A percentile compares a stretch with the other conserved stretches of the same genome.
Conservation (phyloP, 1,140 invertebrate genomes). For the Philopotamus ludificatus region DNA sequence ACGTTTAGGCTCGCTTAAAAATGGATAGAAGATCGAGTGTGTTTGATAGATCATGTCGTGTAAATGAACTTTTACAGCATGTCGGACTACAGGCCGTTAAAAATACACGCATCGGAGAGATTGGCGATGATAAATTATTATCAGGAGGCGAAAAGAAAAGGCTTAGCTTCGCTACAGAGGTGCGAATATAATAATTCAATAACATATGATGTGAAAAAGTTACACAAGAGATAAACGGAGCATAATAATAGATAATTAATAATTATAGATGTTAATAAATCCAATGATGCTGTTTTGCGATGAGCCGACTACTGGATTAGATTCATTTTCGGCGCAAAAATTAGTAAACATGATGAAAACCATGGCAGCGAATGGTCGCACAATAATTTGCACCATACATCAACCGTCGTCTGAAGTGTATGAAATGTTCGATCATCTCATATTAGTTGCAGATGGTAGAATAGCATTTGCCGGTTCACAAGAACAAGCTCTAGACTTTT, state of each 20-base stretch:
- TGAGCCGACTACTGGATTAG: slow-evolving; percentile 92
- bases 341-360: slow-evolving; percentile 73
- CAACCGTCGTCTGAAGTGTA: slow-evolving; percentile 95
- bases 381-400: slow-evolving; percentile 93
- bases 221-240: background rate
- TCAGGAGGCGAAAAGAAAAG: slow-evolving; percentile 94
- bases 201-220: no score
- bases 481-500: slow-evolving; percentile 74
- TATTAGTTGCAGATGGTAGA: slow-evolving; percentile 85
- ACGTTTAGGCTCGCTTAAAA: slow-evolving; percentile 71
- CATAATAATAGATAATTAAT: slow-evolving; percentile 35
- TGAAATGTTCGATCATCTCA: slow-evolving; percentile 81
- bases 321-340: slow-evolving; percentile 89
- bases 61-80: slow-evolving; percentile 69
- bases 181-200: slow-evolving; percentile 45
- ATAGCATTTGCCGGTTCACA: slow-evolving; percentile 83
- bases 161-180: slow-evolving; percentile 90
- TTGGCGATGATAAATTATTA: slow-evolving; percentile 73
- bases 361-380: slow-evolving; percentile 70
- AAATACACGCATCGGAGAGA: slow-evolving; percentile 68
- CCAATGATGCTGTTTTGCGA: slow-evolving; percentile 93
- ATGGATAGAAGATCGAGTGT: slow-evolving; percentile 66
- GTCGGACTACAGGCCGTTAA: slow-evolving; percentile 71
- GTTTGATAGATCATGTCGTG: slow-evolving; percentile 62
- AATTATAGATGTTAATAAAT: slow-evolving; percentile 79